Evolutionary conservation across 2,888 invertebrate genomes (phyloP).

Genomic region (Atethmia centrago): DNA sequence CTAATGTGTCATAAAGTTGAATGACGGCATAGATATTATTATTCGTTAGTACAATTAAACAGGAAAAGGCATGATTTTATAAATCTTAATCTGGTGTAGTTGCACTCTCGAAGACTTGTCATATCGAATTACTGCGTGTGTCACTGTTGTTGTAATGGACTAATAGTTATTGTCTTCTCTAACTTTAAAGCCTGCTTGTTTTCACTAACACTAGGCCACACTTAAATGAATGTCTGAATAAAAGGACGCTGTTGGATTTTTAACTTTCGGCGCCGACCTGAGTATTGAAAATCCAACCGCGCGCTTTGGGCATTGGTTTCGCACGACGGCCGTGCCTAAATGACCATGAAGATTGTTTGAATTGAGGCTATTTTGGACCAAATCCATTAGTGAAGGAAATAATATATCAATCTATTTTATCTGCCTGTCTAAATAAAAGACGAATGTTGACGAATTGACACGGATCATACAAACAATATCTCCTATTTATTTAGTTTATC

Average conservation of each 20-base stretch:
- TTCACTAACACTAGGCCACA: too few species aligned
- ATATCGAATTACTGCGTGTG: slow-evolving; percentile 23
- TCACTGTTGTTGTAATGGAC: slow-evolving; percentile 22
- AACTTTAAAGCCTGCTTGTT: background rate
- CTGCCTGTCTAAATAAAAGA: slow-evolving; percentile 1
- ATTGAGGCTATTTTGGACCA: slow-evolving; percentile 35
- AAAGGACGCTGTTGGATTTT: background rate
- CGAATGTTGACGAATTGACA: slow-evolving; percentile 18
- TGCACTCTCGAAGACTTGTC: background rate
- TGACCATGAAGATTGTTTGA: slow-evolving; percentile 7
- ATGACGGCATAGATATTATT: slow-evolving; percentile 7
- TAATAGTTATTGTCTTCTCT: background rate
- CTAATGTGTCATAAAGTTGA: background rate
- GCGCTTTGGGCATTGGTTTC: background rate
- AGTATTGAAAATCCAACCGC: background rate
- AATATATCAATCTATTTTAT: slow-evolving; percentile 15
- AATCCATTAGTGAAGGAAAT: slow-evolving; percentile 42
- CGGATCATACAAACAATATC: slow-evolving; percentile 20
- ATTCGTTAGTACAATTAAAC: background rate
- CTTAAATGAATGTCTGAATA: background rate
- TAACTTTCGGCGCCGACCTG: background rate
- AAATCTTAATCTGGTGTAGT: slow-evolving; percentile 9
- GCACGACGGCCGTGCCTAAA: background rate
- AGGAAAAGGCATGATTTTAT: background rate
- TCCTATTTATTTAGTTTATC: slow-evolving; percentile 26